Base-by-base conservation (phyloP, 2,797 vertebrate genomes). In the Gallinago solitaria region DNA sequence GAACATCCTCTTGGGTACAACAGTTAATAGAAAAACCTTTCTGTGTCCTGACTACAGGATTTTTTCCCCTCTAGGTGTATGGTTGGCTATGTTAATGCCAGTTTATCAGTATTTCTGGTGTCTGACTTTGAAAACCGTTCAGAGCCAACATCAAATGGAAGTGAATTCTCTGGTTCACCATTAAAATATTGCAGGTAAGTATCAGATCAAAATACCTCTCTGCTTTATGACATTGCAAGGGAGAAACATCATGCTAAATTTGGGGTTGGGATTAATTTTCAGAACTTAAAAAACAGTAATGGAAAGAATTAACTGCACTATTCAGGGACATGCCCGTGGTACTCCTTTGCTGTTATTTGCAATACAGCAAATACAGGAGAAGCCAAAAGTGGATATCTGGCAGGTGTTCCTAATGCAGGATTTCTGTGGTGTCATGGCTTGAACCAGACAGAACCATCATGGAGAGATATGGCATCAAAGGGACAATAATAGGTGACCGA, bases 11-110 rank as follows among this genome's bases (percentile, higher is more conserved):
- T 17, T 80, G 53, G 53, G 37, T 85, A 57, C 23, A 73, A 80
- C 30, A 65, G 14, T 83, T 85, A 87, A 70, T 74, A 53, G 54
- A 21, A 78, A 30, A 75, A 25, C 30, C 39, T 86, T 69, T 39
- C 59, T 48, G 39, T 70, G n/a, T 64, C 59, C 75, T 97, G 35
- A 97, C 48, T 32, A 51, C 28, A 90, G 54, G n/a, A 68, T 81
- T 94, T 92, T 81, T 94, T 95, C 71, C 85, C 77, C 76, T 89
- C 30, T 87, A 99, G 99, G 89, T 99, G 99, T 77, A 99, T 99
- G 99, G 98, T 99, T 97, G 99, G 99, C 71, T 99, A 99, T 7
- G 98, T 99, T 54, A 99, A 99, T 63, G 99, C 99, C 97, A 99
- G 99, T 91, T 97, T 99, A 80, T 99, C 99, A 13, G 96, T 99